These are phyloP conservation scores for Hyles lineata DNA, from an alignment of 2,888 invertebrate species.

Conservation along the genomic window DNA sequence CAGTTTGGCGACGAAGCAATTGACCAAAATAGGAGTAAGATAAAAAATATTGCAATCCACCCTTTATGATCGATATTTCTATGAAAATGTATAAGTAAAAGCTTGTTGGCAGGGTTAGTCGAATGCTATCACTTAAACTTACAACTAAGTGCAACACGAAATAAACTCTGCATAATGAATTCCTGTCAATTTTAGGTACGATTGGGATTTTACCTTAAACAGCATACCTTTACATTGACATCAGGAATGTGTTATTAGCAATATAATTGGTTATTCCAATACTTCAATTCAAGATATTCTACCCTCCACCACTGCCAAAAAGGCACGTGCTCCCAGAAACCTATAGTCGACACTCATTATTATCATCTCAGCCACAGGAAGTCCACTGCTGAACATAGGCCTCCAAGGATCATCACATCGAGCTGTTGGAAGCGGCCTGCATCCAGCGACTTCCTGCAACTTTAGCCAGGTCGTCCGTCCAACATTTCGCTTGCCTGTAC, in stretches of 20 bases:
- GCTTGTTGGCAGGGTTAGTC: constrained; percentile 1
- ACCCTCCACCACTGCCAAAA: not conserved
- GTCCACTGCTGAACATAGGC: too few species aligned
- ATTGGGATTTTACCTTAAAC: not conserved
- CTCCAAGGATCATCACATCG: too few species aligned
- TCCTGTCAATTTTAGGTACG: not conserved
- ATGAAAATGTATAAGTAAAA: too few species aligned
- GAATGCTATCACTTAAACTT: constrained; percentile 12
- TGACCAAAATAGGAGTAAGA: not conserved
- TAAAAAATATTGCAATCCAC: too few species aligned
- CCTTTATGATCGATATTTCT: too few species aligned
- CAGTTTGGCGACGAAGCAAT: not conserved
- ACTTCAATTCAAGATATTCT: not conserved
- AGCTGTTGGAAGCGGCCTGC: too few species aligned
- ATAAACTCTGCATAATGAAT: not conserved
- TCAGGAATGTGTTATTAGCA: constrained; percentile 3
- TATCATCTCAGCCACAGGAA: too few species aligned
- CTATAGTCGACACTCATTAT: too few species aligned
- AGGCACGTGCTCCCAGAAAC: too few species aligned
- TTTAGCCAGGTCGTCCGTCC: too few species aligned
- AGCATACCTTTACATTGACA: not conserved
- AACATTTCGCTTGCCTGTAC: too few species aligned
- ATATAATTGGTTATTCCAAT: not conserved
- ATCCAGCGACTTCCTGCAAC: too few species aligned
- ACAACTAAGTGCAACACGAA: not conserved